Evolutionary conservation across 2,888 invertebrate species (phyloP), one percentile per base, ranked within the genome.

Genomic region (Eledona agricola): DNA sequence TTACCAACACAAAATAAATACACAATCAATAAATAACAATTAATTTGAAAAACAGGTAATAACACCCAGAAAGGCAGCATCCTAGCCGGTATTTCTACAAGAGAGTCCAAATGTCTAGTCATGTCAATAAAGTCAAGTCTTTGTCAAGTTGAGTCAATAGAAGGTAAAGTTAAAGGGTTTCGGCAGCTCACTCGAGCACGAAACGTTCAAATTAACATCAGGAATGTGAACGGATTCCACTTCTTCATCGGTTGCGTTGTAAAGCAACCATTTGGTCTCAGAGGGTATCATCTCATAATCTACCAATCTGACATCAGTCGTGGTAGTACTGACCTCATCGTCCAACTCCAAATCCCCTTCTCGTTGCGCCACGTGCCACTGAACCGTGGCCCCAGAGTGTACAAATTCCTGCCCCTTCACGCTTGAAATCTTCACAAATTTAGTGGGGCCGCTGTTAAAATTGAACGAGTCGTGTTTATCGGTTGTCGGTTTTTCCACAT

Each of bases 361-460:
- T 47, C 61, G 57, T 37, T 63, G 54, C 1, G 54, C 47, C 2
- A 55, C 40, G 26, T 61, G 45, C 7, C 59, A 34, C 11, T 58
- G 26, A 1, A 51, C 54, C 31, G 51, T 45, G 3, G 28, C 17
- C 11, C 17, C 25, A 26, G 35, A 28, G 2, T 56, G 38, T 13
- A 60, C 6, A 12, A 38, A 19, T n/a, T 57, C 55, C 6, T 55
- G 47, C 9, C 62, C 63, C 43, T 59, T 63, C 2, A 67, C 58
- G 4, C 64, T 62, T 6, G 66, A 65, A 15, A 69, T 62, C 23
- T 68, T 63, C n/a, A 69, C 60, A 19, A 60, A 66, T 10, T 46
- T 59, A 0, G 31, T 46, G 3, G 6, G 13, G n/a, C 17, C 7
- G 1, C 62, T 57, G 26, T 64, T 60, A 55, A 70, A 70, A 46